These are phyloP conservation scores for Galagoides demidoff DNA, from an alignment of 2,797 vertebrate genomes.

Conservation along the genomic window DNA sequence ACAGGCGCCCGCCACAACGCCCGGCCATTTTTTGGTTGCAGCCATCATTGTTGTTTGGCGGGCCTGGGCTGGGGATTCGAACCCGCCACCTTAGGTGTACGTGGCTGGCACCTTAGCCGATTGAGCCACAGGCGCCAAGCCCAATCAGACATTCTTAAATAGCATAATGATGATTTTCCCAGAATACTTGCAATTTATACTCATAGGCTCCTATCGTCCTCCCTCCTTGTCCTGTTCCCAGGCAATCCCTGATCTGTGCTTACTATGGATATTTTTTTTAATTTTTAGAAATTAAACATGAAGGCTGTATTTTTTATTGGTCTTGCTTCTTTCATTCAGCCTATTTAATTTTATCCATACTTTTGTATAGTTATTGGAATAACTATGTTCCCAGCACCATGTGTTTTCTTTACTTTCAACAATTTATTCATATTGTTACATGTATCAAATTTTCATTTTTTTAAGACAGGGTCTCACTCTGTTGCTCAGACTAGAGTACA, in stretches of 20 bases:
- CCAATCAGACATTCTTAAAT: not conserved
- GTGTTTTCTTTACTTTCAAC: too few relatives aligned
- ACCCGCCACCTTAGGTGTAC: too few relatives aligned
- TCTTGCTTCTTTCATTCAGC: not conserved
- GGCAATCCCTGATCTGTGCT: not conserved
- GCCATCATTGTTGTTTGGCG: too few relatives aligned
- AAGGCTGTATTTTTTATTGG: not conserved
- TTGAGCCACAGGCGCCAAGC: too few relatives aligned
- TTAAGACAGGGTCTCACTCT: too few relatives aligned
- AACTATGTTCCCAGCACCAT: too few relatives aligned
- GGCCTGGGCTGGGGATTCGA: too few relatives aligned
- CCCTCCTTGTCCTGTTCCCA: not conserved
- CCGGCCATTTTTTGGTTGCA: too few relatives aligned
- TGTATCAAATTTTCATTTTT: not conserved
- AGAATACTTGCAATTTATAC: not conserved
- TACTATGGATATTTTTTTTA: not conserved
- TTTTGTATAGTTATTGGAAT: too few relatives aligned
- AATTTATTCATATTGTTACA: not conserved
- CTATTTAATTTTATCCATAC: not conserved
- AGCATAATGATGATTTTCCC: not conserved
- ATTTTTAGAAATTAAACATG: not conserved
- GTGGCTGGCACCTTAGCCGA: too few relatives aligned
- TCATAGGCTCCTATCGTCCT: not conserved
- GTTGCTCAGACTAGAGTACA: too few relatives aligned
- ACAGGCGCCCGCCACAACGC: too few relatives aligned